Conservation (phyloP, 2,888 invertebrate genomes). For the Noctua pronuba region DNA sequence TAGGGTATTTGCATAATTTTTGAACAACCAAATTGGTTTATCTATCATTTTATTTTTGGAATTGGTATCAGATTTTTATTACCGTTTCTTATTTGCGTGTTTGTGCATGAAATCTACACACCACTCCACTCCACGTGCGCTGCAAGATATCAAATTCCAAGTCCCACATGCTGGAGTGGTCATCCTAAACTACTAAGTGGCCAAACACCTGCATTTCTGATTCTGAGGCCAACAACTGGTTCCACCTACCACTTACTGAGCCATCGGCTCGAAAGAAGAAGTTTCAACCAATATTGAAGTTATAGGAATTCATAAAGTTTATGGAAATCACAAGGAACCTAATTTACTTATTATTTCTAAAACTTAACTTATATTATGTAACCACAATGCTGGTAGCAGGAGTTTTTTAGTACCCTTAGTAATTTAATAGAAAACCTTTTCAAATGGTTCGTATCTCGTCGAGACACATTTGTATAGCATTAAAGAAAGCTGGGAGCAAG, state of each 20-base stretch:
- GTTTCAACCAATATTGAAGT: background rate
- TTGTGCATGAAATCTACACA: background rate
- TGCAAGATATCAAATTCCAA: background rate
- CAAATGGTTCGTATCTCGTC: background rate
- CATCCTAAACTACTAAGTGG: too few relatives aligned
- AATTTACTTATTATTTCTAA: background rate
- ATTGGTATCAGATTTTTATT: background rate
- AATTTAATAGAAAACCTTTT: background rate
- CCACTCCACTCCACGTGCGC: background rate
- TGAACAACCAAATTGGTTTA: background rate
- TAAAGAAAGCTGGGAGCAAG: background rate
- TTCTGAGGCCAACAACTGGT: background rate
- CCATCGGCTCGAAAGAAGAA: background rate
- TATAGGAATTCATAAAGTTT: background rate
- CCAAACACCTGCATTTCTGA: background rate
- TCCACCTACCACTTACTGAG: background rate
- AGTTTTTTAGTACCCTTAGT: background rate
- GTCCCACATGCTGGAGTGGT: background rate
- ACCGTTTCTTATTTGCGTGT: background rate
- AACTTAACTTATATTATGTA: background rate
- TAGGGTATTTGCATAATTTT: conserved; percentile 21
- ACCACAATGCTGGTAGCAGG: background rate
- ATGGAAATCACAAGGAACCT: background rate
- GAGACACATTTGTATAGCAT: background rate
- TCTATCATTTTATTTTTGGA: background rate